phyloP scores from a whole-genome alignment of 2,797 vertebrate species.

The Heliangelus exortis region DNA sequence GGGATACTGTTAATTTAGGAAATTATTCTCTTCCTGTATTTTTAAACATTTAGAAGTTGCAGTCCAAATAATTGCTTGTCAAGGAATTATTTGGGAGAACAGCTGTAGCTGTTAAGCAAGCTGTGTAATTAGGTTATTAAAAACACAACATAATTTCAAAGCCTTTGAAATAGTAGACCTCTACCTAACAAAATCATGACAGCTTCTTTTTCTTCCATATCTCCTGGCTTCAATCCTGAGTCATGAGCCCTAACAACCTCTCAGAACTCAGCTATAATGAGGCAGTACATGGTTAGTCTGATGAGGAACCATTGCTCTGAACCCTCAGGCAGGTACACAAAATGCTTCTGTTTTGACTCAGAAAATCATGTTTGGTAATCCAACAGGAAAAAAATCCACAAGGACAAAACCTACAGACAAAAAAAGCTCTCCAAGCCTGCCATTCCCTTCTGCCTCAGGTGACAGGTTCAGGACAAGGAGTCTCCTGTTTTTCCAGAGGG shows the following conservation, averaged over 20 bases:
- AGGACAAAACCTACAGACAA: background rate
- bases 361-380: background rate
- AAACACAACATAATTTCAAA: background rate
- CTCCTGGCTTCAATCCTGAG: background rate
- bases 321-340: background rate
- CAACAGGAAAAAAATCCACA: background rate
- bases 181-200: background rate
- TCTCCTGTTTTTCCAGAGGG: fast-evolving
- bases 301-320: fast-evolving
- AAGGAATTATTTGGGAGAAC: background rate
- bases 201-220: background rate
- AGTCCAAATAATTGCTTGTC: conserved; percentile 57
- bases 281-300: fast-evolving
- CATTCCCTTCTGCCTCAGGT: background rate
- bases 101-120: conserved; percentile 28
- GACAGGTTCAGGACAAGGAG: background rate
- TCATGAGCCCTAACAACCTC: background rate
- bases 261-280: background rate
- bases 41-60: conserved; percentile 32
- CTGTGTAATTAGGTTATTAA: conserved; percentile 44
- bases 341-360: background rate
- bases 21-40: background rate
- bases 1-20: background rate
- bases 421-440: background rate
- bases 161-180: background rate